Conservation (phyloP, 2,797 vertebrate species). For the Geotrypetes seraphini region DNA sequence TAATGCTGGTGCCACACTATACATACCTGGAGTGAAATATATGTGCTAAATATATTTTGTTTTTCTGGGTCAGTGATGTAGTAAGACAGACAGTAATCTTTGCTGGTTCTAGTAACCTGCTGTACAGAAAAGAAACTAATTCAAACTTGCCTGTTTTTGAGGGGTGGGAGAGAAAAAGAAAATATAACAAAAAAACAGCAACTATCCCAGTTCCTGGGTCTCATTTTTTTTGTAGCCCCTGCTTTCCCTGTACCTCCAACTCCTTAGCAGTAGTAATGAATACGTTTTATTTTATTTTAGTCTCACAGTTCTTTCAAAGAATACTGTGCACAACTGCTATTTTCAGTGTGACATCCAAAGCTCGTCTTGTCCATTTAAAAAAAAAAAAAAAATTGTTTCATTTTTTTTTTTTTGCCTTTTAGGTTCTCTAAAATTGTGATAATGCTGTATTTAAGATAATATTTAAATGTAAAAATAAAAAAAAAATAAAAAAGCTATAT, state of each 20-base stretch:
- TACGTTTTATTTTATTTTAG: not conserved
- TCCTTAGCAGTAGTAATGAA: slow-evolving; percentile 5
- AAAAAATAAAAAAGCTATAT: slow-evolving; percentile 33
- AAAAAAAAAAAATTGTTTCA: too few species aligned
- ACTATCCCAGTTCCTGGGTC: slow-evolving; percentile 4
- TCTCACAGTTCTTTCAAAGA: slow-evolving; percentile 13
- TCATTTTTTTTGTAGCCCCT: slow-evolving; percentile 1
- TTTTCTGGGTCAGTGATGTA: slow-evolving; percentile 16
- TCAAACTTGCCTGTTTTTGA: too few species aligned
- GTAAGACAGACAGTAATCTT: not conserved
- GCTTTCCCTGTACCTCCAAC: slow-evolving; percentile 1
- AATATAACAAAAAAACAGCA: too few species aligned
- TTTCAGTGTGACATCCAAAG: slow-evolving; percentile 45
- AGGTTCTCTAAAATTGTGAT: slow-evolving; percentile 37
- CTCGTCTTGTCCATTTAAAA: slow-evolving; percentile 31
- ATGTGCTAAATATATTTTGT: too few species aligned
- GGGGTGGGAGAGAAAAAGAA: too few species aligned
- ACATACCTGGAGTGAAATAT: too few species aligned
- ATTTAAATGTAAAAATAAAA: slow-evolving; percentile 52
- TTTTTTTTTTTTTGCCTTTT: slow-evolving; percentile 17
- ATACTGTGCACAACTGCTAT: slow-evolving; percentile 29
- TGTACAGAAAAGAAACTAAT: slow-evolving; percentile 2
- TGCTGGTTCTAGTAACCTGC: slow-evolving; percentile 39
- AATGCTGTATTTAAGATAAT: slow-evolving; percentile 48
- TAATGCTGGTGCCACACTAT: too few species aligned